Percentiles rank a stretch among this genome's conserved stretches.
Conservation (phyloP, 2,113 vertebrate species). For the human (Homo sapiens) region GRCh38 chr4:11667001-11667500, state of each 20-base stretch:
- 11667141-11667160: not conserved
- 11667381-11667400: not conserved
- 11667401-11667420: not conserved
- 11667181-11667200: not conserved
- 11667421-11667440: not conserved
- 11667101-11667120: not conserved
- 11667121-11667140: not conserved
- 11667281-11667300: not conserved
- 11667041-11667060: too few relatives aligned
- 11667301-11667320: not conserved
- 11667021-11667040: too few relatives aligned
- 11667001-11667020: too few relatives aligned
- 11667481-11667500: not conserved
- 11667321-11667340: not conserved
- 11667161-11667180: not conserved
- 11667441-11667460: not conserved
- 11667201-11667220: not conserved
- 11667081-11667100: too few relatives aligned
- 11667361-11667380: rapidly evolving
- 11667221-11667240: not conserved
- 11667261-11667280: not conserved
- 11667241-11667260: not conserved
- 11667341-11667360: not conserved
- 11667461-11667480: not conserved
- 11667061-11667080: too few relatives aligned